Conservation (phyloP, 1,140 invertebrate species). For the Globodera ellingtonae region DNA sequence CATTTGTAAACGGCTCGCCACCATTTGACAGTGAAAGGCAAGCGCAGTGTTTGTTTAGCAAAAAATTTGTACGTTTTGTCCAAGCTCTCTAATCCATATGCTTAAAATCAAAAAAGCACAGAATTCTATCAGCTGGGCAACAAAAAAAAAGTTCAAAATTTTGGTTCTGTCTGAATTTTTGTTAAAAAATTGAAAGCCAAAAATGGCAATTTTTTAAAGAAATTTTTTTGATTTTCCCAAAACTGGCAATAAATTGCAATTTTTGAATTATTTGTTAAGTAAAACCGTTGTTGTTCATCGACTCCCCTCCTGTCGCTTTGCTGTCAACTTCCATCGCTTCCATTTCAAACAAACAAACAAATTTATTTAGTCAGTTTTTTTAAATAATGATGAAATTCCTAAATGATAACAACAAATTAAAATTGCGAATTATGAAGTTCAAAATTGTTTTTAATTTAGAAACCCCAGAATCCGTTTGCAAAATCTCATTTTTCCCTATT, state of each 20-base stretch:
- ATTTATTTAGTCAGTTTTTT: too few species aligned
- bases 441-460: too few species aligned
- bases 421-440: too few species aligned
- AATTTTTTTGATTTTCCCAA: neutral
- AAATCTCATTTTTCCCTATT: too few species aligned
- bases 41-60: too few species aligned
- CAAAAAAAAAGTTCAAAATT: neutral
- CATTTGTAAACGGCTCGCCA: too few species aligned
- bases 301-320: conserved; percentile 10
- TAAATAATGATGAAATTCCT: too few species aligned
- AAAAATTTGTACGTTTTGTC: neutral
- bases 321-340: conserved; percentile 30
- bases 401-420: too few species aligned
- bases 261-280: too few species aligned
- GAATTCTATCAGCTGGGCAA: conserved; percentile 15
- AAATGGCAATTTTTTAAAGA: neutral
- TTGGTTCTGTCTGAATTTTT: too few species aligned
- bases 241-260: neutral
- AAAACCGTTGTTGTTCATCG: neutral
- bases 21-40: neutral
- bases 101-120: neutral
- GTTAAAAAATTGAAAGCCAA: too few species aligned
- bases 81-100: neutral
- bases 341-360: neutral
- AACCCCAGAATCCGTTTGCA: too few species aligned